These are phyloP conservation scores for Vimba vimba DNA, from an alignment of 2,113 vertebrate genomes.

Conservation along the genomic window DNA sequence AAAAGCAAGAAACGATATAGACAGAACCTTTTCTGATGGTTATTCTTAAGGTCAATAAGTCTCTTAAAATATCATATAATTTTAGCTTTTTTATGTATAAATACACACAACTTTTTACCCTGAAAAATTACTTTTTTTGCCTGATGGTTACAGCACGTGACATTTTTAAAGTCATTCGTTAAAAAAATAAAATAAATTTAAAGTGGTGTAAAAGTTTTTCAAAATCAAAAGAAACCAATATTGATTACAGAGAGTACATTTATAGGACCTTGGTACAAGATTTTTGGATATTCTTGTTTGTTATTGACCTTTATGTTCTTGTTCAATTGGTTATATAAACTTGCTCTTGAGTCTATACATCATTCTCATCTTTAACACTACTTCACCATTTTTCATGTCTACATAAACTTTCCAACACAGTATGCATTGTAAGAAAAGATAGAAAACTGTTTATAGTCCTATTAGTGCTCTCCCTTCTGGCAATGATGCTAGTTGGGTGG, in stretches of 20 bases:
- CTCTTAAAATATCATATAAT: too few relatives aligned
- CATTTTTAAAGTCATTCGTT: too few relatives aligned
- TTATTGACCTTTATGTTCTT: neutral
- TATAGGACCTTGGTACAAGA: neutral
- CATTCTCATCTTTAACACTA: neutral
- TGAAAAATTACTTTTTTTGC: too few relatives aligned
- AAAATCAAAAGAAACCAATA: neutral
- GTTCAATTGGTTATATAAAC: neutral
- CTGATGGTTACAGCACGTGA: too few relatives aligned
- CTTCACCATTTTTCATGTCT: neutral
- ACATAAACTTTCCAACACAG: neutral
- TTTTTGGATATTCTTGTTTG: neutral
- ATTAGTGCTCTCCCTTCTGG: conserved; percentile 22
- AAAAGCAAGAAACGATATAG: too few relatives aligned
- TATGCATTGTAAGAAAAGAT: neutral
- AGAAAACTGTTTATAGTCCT: conserved; percentile 25
- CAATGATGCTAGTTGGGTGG: conserved; percentile 32
- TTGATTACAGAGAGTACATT: neutral
- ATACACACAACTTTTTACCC: too few relatives aligned
- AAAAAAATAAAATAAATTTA: neutral
- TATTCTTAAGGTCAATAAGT: too few relatives aligned
- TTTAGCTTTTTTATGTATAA: too few relatives aligned
- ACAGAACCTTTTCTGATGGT: too few relatives aligned
- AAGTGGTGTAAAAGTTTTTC: neutral
- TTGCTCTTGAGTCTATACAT: neutral